Base-by-base conservation (phyloP, 2,888 invertebrate species). In the Palloptera scutellata region DNA sequence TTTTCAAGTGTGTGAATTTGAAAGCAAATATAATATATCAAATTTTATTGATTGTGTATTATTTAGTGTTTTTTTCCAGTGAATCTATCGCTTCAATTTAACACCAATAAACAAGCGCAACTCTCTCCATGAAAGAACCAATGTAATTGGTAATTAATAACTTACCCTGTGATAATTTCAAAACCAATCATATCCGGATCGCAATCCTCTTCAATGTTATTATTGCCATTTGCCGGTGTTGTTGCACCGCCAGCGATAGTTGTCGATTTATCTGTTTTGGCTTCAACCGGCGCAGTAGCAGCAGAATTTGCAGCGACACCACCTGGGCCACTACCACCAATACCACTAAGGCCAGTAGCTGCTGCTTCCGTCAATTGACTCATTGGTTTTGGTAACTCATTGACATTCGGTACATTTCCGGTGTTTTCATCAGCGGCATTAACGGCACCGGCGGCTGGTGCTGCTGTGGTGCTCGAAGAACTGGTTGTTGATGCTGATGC, bases 141-240 rank as follows among this genome's bases (percentile, higher is more conserved):
- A 30, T 30, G 2, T 30, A 30, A 59, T n/a, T 42, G 19, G 30
- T 1, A 13, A 15, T 8, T 15, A 61, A 13, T 19, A 59, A 81
- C 86, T 87, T 85, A 89, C 89, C 94, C 96, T 76, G 96, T 96
- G 79, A 95, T 92, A 81, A 96, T 89, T 87, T 96, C 96, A 86
- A 96, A 96, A 77, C 95, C 94, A 79, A 94, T 91, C 92, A 94
- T 93, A 86, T 95, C 94, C 68, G 93, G 90, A 86, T 95, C 94
- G 84, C 94, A 95, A 85, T 94, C 94, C 82, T 94, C 94, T 70
- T 84, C 84, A 61, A 79, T 74, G 74, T 30, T 30, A 30, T 30
- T 30, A 30, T 30, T 30, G 72, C 63, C 68, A 58, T 17, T 53
- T 11, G 4, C 8, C 4, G 13, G 17, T 5, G 15, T 13, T 11